phyloP scores from a whole-genome alignment of 2,797 vertebrate species.

The Amazona finschi region DNA sequence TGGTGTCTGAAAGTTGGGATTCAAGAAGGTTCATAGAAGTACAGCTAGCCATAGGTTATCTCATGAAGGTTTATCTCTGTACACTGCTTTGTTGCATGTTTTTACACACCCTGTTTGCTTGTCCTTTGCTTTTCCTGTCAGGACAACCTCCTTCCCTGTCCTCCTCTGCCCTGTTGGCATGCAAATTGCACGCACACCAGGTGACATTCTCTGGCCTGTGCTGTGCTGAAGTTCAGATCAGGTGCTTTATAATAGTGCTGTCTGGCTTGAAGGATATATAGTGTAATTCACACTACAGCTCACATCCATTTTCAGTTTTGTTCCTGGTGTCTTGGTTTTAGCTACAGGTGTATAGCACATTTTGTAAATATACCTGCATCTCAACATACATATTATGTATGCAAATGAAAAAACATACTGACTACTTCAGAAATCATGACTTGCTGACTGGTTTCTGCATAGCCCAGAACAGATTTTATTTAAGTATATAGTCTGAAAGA shows the following conservation, averaged over 20 bases:
- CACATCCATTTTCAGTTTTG: not conserved
- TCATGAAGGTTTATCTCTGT: not conserved
- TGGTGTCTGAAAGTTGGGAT: not conserved
- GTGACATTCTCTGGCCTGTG: not conserved
- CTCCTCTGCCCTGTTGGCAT: not conserved
- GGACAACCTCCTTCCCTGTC: not conserved
- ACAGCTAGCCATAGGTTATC: not conserved
- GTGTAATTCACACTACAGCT: not conserved
- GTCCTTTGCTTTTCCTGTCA: not conserved
- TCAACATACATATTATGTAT: not conserved
- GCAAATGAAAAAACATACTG: not conserved
- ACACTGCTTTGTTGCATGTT: not conserved
- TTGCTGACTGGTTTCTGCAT: not conserved
- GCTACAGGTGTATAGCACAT: not conserved
- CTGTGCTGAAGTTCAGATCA: not conserved
- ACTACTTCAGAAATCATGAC: not conserved
- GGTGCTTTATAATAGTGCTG: not conserved
- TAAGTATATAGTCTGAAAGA: constrained; percentile 30
- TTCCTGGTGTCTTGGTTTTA: not conserved
- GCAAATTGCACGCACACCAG: not conserved
- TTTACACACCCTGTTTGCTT: not conserved
- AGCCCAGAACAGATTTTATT: constrained; percentile 49
- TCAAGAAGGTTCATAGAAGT: not conserved
- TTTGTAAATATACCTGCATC: not conserved
- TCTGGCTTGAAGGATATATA: not conserved